Evolutionary conservation across 2,113 vertebrate genomes (phyloP), one percentile per base, ranked within the genome.

Genomic region (Clarias gariepinus): DNA sequence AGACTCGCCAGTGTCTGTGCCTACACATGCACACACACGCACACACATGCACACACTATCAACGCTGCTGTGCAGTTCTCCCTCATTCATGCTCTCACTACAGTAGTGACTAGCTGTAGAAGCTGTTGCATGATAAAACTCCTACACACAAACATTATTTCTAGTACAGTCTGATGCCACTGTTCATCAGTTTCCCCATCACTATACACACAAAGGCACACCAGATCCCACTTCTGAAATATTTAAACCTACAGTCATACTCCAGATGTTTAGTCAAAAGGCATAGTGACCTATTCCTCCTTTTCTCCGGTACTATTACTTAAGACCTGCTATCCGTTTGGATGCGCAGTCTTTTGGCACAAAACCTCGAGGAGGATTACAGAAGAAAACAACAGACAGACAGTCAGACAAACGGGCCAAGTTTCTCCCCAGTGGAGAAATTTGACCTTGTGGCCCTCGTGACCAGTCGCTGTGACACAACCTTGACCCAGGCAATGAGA

Each of bases 61-160:
- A 0, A 80, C 25, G 33, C 52, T n/a, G 41, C 73, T 78, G 16
- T 78, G 83, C 36, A 71, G 25, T 13, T 78, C 74, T 69, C 23
- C 58, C 57, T 77, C 83, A 85, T 85, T 90, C 87, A 91, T 90
- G 89, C 92, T 90, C 87, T 91, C 91, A 89, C 83, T 91, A 87
- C 89, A 79, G 61, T 47, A 66, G 60, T 19, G 77, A 36, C 84
- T 61, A 85, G 41, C 28, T 85, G 58, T n/a, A 64, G 41, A 60
- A 74, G 73, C 60, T 61, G 25, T 4, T 63, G 58, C 33, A 13
- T 79, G 83, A 81, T 74, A 53, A 76, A 52, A 76, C 5, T 66
- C 57, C 53, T 52, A 33, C 64, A 73, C 57, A 73, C 85, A 53
- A 47, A 41, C 33, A 23, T 74, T 74, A 52, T 74, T 76, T 76